Evolutionary conservation across 2,888 invertebrate species (phyloP), one percentile per base, ranked within the genome.

Genomic region (Steinernema hermaphroditum): DNA sequence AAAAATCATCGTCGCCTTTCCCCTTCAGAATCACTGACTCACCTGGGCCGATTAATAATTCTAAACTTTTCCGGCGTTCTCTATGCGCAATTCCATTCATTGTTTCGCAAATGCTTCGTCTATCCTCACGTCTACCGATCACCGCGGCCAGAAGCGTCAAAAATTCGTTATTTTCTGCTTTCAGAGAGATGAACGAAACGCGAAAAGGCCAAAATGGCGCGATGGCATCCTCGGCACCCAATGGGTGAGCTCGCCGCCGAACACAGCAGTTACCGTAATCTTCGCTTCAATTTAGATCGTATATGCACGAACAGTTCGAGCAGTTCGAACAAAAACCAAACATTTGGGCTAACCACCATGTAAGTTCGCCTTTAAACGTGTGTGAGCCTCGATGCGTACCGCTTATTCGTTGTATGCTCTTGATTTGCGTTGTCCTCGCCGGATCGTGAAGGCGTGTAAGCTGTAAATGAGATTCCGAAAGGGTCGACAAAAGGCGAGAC

Each of bases 41-140:
- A 62, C 62, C 27, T 29, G 27, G 6, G 29, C 12, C 62, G 62
- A 62, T 32, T 62, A 62, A 29, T 62, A 62, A 62, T 62, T 62
- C 54, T 27, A 62, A 62, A 62, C 62, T 62, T 62, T 62, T 62
- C 27, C 27, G 62, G 62, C 62, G 16, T 62, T 62, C 27, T 16
- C 27, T 22, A 27, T 32, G 62, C 62, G 62, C 62, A 62, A 50
- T 62, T 62, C 27, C 8, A 4, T 32, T 62, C 62, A 54, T 54
- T 62, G 62, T 62, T 62, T 62, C 62, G 62, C 8, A 6, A 62
- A 29, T 32, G 29, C 32, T 34, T 62, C 62, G 16, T n/a, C 46
- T 46, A 2, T 4, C 8, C 46, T 6, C 46, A 46, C 46, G 46
- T 16, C 46, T 46, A 46, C 46, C 16, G 8, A 41, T 16, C 43